Conservation (phyloP, 2,113 vertebrate species). For the Carollia perspicillata region DNA sequence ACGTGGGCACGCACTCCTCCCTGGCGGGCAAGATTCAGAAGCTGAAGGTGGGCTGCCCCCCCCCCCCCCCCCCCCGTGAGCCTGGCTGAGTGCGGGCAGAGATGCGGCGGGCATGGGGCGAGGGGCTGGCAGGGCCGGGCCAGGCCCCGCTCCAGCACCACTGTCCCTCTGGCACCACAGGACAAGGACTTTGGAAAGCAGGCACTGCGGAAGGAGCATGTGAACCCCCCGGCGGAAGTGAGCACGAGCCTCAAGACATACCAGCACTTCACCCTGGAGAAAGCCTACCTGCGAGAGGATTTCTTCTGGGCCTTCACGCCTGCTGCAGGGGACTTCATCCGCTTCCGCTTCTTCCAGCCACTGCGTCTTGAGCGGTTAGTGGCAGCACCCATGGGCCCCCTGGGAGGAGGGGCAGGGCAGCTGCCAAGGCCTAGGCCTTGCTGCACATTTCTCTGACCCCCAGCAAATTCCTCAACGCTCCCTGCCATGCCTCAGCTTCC, state of each 20-base stretch:
- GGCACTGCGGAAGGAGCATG: slow-evolving; percentile 93
- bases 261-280: slow-evolving; percentile 99
- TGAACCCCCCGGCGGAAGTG: slow-evolving; percentile 96
- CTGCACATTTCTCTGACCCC: not conserved
- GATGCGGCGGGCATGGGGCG: rapidly evolving
- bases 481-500: not conserved
- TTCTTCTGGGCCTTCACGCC: slow-evolving; percentile 99
- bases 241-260: slow-evolving; percentile 99
- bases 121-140: rapidly evolving
- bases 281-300: slow-evolving; percentile 96
- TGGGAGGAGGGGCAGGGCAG: not conserved
- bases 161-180: slow-evolving; percentile 70
- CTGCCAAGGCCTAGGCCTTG: not conserved
- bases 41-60: slow-evolving; percentile 88
- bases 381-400: not conserved
- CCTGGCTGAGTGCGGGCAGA: not conserved
- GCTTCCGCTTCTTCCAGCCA: slow-evolving; percentile 97
- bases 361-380: slow-evolving; percentile 93
- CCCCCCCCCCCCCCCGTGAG: rapidly evolving
- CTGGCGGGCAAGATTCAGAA: slow-evolving; percentile 99
- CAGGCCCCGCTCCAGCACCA: not conserved
- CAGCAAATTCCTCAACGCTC: not conserved
- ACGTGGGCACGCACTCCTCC: slow-evolving; percentile 97
- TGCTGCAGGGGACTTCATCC: slow-evolving; percentile 94
- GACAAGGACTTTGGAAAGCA: slow-evolving; percentile 98